Evolutionary conservation across 2,888 invertebrate species (phyloP).

Genomic region (Colostygia pectinataria): DNA sequence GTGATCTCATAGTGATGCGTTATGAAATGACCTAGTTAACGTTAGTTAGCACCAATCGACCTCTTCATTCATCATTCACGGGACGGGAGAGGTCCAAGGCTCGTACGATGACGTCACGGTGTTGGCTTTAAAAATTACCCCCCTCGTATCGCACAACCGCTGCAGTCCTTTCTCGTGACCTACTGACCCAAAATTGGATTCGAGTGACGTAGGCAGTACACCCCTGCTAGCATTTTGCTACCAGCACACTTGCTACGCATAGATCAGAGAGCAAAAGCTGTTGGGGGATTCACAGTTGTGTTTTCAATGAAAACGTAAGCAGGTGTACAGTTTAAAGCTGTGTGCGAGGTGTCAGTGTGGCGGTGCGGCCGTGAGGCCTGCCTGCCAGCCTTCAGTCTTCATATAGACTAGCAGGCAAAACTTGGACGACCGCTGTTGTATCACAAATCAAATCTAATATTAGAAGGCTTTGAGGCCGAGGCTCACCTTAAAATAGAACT

Average conservation of each 20-base stretch:
- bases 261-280: constrained; percentile 46
- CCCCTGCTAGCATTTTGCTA: constrained; percentile 42
- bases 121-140: constrained; percentile 65
- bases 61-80: constrained; percentile 76
- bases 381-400: constrained; percentile 38
- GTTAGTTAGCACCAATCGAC: constrained; percentile 57
- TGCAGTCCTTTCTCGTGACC: constrained; percentile 76
- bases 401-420: constrained; percentile 36
- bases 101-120: constrained; percentile 66
- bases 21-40: constrained; percentile 51
- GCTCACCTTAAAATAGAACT: constrained; percentile 20
- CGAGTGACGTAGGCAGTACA: constrained; percentile 77
- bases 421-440: constrained; percentile 30
- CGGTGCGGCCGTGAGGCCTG: constrained; percentile 42
- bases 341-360: constrained; percentile 35
- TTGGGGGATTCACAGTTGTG: constrained; percentile 45
- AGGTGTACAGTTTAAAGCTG: constrained; percentile 35
- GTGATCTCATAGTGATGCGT: constrained; percentile 21
- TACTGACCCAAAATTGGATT: constrained; percentile 74
- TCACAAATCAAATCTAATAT: constrained; percentile 34
- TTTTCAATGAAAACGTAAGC: constrained; percentile 72
- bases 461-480: constrained; percentile 21
- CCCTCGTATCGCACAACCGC: constrained; percentile 55
- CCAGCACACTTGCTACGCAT: constrained; percentile 23
- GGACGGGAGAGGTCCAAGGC: constrained; percentile 58